Conservation (phyloP, 2,113 vertebrate genomes). For the Alaudala cheleensis region DNA sequence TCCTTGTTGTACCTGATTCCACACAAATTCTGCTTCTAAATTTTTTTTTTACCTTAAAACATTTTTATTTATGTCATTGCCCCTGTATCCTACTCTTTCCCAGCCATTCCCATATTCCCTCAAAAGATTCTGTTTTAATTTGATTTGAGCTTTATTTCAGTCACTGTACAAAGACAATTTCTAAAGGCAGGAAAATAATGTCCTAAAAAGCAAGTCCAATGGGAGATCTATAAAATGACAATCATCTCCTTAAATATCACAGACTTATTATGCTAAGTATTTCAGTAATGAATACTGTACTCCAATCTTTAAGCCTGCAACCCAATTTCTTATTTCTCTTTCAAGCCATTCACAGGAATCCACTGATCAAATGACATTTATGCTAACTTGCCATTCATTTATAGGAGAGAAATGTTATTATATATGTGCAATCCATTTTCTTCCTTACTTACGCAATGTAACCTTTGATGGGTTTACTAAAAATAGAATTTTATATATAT, state of each 20-base stretch:
- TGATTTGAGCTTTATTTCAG: neutral
- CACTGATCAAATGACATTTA: neutral
- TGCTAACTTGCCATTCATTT: neutral
- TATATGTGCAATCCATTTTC: neutral
- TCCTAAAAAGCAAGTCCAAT: constrained; percentile 4
- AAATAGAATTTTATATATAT: neutral
- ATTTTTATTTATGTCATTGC: neutral
- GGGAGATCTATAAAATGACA: neutral
- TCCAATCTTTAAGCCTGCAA: neutral
- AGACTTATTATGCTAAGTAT: neutral
- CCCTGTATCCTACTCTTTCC: neutral
- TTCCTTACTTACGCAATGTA: neutral
- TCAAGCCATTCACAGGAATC: neutral
- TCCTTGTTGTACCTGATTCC: neutral
- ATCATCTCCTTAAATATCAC: constrained; percentile 18
- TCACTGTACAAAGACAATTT: neutral
- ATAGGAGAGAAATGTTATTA: neutral
- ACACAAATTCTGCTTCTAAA: neutral
- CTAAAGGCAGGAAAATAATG: neutral
- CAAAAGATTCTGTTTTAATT: neutral
- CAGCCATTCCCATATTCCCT: neutral
- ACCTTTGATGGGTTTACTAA: neutral
- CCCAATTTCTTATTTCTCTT: neutral
- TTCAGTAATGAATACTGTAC: neutral
- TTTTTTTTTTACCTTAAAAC: neutral